A percentile compares a stretch with the other conserved stretches of the same genome.
Evolutionary conservation across 2,888 invertebrate species (phyloP).

Genomic region (Calliopum simillimum): DNA sequence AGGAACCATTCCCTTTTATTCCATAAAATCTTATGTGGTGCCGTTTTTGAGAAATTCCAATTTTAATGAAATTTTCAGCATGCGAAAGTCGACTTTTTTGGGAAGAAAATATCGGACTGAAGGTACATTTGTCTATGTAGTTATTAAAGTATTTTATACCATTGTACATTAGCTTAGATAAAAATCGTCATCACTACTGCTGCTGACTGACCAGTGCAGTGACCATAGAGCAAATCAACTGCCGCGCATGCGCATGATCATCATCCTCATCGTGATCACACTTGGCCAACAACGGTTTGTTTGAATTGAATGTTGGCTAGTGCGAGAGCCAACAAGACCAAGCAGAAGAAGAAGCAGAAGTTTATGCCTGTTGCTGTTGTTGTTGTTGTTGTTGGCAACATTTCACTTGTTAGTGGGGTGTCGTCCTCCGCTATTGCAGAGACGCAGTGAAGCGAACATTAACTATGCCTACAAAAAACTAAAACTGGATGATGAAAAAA

Average conservation of each 20-base stretch:
- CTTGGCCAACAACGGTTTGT: conserved; percentile 20
- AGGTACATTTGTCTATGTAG: no score
- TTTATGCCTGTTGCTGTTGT: background rate
- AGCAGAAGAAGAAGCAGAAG: no score
- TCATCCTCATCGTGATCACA: background rate
- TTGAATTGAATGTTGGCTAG: conserved; percentile 1
- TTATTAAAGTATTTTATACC: no score
- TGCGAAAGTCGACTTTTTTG: no score
- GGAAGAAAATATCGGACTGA: no score
- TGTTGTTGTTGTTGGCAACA: conserved; percentile 22
- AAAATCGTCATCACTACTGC: background rate
- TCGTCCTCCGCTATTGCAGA: conserved; percentile 25
- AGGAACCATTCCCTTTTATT: no score
- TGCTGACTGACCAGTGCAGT: conserved; percentile 20
- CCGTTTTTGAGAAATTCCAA: no score
- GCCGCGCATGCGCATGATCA: conserved; percentile 12
- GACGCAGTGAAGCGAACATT: conserved; percentile 26
- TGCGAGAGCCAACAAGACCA: no score
- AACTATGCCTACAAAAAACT: conserved; percentile 1
- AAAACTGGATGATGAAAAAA: conserved; percentile 7
- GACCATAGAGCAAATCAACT: conserved; percentile 12
- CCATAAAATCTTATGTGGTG: no score
- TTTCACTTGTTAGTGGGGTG: conserved; percentile 34
- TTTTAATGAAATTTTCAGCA: no score
- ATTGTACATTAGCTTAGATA: no score